phyloP scores from a whole-genome alignment of 2,888 invertebrate species.

The Branchipolynoe longqiensis region DNA sequence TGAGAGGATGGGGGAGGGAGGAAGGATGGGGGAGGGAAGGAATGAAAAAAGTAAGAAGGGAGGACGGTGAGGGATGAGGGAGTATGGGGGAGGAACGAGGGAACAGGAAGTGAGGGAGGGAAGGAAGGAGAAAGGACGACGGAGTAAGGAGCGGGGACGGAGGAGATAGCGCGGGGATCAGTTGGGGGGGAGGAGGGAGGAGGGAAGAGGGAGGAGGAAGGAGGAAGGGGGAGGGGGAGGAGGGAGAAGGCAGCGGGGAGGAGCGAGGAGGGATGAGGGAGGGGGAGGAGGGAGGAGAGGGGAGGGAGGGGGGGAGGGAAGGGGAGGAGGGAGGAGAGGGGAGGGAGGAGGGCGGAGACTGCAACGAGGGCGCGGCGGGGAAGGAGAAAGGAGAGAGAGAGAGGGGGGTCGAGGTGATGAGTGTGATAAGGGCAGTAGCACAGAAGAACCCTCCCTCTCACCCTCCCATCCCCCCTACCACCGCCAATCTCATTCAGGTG shows the following conservation, averaged over 20 bases:
- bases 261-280: background rate
- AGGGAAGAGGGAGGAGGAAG: background rate
- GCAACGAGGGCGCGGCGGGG: no score
- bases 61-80: background rate
- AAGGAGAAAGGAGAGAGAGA: no score
- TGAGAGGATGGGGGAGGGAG: background rate
- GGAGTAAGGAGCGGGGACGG: background rate
- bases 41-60: no score
- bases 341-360: no score
- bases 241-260: background rate
- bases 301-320: background rate
- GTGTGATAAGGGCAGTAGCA: no score
- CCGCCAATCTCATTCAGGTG: no score
- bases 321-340: background rate
- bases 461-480: no score
- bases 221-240: background rate
- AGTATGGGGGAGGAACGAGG: background rate
- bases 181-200: conserved; percentile 9
- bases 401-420: no score
- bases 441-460: no score
- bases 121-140: background rate
- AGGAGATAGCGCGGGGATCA: background rate
- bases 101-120: background rate
- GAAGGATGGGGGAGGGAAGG: background rate
- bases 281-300: background rate